Percentiles rank a stretch among this genome's conserved stretches.
Evolutionary conservation across 2,797 vertebrate genomes (phyloP).

Genomic region (Tympanoctomys barrerae): DNA sequence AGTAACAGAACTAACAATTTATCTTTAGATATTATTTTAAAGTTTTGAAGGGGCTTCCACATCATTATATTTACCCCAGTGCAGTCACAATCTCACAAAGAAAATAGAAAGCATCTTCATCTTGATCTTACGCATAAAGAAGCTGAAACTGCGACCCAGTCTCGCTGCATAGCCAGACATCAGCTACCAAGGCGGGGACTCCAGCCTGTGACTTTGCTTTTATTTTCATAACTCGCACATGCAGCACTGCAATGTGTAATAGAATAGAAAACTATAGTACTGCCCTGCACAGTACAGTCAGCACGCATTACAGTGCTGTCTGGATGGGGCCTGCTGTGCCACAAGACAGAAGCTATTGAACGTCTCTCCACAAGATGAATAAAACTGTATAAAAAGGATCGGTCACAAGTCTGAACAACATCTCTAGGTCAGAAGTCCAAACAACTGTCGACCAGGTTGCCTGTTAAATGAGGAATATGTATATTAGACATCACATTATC

Average conservation of each 20-base stretch:
- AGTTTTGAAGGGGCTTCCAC: slow-evolving; percentile 22
- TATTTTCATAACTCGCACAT: not conserved
- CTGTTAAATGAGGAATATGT: not conserved
- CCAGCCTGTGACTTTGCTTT: not conserved
- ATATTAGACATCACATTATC: not conserved
- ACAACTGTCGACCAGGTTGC: not conserved
- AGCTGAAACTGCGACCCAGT: not conserved
- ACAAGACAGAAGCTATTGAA: not conserved
- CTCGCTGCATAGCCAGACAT: not conserved
- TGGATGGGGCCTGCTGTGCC: too few relatives aligned
- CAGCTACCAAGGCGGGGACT: not conserved
- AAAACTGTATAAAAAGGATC: not conserved
- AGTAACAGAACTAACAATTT: slow-evolving; percentile 37
- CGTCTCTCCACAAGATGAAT: not conserved
- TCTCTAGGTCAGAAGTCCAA: not conserved
- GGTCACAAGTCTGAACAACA: not conserved
- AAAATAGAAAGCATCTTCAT: not conserved
- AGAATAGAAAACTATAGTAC: not conserved
- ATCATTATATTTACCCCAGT: not conserved
- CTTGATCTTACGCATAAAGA: slow-evolving; percentile 8
- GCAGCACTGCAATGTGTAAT: not conserved
- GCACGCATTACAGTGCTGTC: not conserved
- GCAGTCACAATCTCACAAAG: not conserved
- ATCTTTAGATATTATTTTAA: not conserved
- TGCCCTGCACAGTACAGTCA: not conserved